Evolutionary conservation across 2,888 invertebrate genomes (phyloP).

Genomic region (Sepiola atlantica): DNA sequence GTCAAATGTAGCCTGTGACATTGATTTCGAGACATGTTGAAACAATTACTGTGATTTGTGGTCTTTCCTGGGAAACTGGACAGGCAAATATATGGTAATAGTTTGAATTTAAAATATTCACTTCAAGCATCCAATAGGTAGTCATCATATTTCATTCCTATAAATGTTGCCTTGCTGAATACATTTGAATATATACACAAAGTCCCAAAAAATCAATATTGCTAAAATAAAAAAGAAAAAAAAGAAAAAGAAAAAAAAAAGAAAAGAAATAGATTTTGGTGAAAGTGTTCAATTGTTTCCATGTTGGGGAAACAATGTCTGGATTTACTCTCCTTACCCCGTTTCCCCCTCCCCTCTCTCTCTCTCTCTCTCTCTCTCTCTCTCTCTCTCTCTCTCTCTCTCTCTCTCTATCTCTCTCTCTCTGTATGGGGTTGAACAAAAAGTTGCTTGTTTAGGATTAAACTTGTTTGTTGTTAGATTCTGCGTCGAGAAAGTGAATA

Average conservation of each 20-base stretch:
- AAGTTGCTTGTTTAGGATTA: neutral
- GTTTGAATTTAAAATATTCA: constrained; percentile 32
- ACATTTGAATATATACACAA: constrained; percentile 20
- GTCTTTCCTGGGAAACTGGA: neutral
- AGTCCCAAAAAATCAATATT: neutral
- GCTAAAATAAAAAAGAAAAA: neutral
- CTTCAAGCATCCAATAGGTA: constrained; percentile 20
- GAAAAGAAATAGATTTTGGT: neutral
- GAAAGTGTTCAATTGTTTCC: neutral
- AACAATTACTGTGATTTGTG: constrained; percentile 32
- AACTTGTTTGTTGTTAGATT: neutral
- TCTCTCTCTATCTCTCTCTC: neutral
- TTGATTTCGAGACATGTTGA: constrained; percentile 8
- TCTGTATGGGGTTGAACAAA: too few relatives aligned
- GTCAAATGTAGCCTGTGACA: neutral
- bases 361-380: neutral
- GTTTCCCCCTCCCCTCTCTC: neutral
- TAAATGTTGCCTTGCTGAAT: neutral
- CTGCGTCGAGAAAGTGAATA: neutral
- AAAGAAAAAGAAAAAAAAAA: neutral
- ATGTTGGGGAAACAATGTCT: neutral
- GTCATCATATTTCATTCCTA: constrained; percentile 32
- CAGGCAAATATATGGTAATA: constrained; percentile 22
- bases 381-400: neutral
- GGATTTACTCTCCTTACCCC: neutral